Conservation (phyloP, 2,797 vertebrate genomes). For the Myoxocephalus aenaeus region DNA sequence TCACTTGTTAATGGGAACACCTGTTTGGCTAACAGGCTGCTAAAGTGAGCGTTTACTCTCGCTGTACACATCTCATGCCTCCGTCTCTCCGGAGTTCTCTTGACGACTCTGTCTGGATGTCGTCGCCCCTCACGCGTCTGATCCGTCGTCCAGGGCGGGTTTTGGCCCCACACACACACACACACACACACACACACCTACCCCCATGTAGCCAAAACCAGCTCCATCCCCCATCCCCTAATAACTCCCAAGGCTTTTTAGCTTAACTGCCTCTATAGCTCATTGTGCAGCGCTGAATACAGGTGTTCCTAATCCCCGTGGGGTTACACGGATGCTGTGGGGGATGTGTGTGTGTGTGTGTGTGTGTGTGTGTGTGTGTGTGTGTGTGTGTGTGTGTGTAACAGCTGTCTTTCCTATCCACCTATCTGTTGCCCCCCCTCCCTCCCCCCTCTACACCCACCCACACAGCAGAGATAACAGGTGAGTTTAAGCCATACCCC, state of each 20-base stretch:
- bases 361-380: no score
- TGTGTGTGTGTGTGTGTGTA: slow-evolving; percentile 52
- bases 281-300: slow-evolving; percentile 81
- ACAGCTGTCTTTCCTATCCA: slow-evolving; percentile 77
- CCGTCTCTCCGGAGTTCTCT: slow-evolving; percentile 57
- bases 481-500: slow-evolving; percentile 70
- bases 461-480: slow-evolving; percentile 65
- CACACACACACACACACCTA: neutral
- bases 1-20: slow-evolving; percentile 80
- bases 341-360: slow-evolving; percentile 63
- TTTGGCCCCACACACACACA: neutral
- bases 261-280: slow-evolving; percentile 74
- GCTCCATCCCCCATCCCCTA: slow-evolving; percentile 58
- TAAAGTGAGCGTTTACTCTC: slow-evolving; percentile 73
- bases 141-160: slow-evolving; percentile 39
- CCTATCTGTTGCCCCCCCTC: slow-evolving; percentile 63
- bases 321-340: slow-evolving; percentile 66
- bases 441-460: slow-evolving; percentile 24
- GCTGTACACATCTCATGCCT: slow-evolving; percentile 40
- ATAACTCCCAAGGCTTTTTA: slow-evolving; percentile 74
- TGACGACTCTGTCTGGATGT: slow-evolving; percentile 62
- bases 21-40: slow-evolving; percentile 74
- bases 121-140: slow-evolving; percentile 56
- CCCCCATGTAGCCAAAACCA: neutral
- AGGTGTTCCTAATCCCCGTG: slow-evolving; percentile 82